phyloP scores from a whole-genome alignment of 2,113 vertebrate genomes.

The Dendropsophus ebraccatus region DNA sequence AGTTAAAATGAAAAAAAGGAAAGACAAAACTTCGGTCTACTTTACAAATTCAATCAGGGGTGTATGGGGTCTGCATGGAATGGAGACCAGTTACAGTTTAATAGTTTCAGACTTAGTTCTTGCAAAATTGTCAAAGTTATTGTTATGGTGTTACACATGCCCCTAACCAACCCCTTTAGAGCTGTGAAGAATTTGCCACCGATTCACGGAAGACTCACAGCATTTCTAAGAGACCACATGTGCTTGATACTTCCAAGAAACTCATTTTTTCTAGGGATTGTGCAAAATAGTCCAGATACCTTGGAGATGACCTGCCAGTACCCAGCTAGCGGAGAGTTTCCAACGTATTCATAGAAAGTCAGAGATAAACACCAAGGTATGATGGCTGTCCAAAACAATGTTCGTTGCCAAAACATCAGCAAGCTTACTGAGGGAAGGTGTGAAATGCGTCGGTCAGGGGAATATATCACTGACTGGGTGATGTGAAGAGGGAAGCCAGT shows the following conservation, averaged over 20 bases:
- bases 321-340: background rate
- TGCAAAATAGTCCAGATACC: background rate
- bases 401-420: background rate
- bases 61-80: no score
- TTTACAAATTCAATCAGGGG: no score
- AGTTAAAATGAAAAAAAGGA: no score
- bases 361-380: background rate
- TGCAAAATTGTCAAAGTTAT: no score
- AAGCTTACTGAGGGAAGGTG: background rate
- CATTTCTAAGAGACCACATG: background rate
- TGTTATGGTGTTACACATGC: no score
- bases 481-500: background rate
- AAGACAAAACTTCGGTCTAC: no score
- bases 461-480: background rate
- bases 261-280: background rate
- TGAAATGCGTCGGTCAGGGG: background rate
- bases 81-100: no score
- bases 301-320: background rate
- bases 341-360: background rate
- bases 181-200: no score
- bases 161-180: no score
- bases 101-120: no score
- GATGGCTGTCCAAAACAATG: background rate
- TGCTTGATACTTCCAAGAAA: conserved; percentile 20
- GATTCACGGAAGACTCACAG: background rate